A percentile compares a stretch with the other conserved stretches of the same genome.
Conservation (phyloP, 2,113 vertebrate species). For the Orientallactaga bullata region DNA sequence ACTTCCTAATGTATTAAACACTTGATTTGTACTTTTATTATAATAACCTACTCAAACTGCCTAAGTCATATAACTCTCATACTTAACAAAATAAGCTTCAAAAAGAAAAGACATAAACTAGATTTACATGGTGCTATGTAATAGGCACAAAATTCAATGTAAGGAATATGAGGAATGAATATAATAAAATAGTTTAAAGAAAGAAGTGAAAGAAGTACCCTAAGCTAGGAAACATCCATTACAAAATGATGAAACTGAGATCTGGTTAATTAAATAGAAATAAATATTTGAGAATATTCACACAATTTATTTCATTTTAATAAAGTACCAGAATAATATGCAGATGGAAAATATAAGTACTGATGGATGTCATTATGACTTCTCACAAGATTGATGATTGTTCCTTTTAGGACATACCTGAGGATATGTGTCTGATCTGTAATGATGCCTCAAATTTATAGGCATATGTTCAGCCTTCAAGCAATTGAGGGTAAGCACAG, state of each 20-base stretch:
- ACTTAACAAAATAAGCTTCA: slow-evolving; percentile 43
- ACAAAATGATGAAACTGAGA: slow-evolving; percentile 34
- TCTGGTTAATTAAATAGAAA: slow-evolving; percentile 43
- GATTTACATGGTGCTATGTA: background rate
- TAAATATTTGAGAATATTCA: slow-evolving; percentile 13
- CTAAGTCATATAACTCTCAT: slow-evolving; percentile 2
- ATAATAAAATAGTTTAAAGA: slow-evolving; percentile 10
- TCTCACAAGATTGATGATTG: slow-evolving; percentile 30
- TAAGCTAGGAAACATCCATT: slow-evolving; percentile 43
- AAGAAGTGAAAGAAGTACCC: background rate
- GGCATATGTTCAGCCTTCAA: slow-evolving; percentile 71
- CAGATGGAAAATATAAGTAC: slow-evolving; percentile 52
- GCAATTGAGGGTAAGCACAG: slow-evolving; percentile 75
- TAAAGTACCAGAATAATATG: slow-evolving; percentile 55
- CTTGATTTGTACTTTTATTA: slow-evolving; percentile 43
- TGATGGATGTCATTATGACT: background rate
- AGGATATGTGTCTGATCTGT: slow-evolving; percentile 66
- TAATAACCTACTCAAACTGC: slow-evolving; percentile 17
- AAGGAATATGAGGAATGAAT: slow-evolving; percentile 50
- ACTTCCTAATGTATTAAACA: slow-evolving; percentile 67
- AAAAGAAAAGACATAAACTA: slow-evolving; percentile 13
- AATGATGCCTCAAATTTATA: slow-evolving; percentile 71
- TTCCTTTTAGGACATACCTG: slow-evolving; percentile 16
- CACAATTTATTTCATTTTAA: slow-evolving; percentile 18
- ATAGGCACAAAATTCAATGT: slow-evolving; percentile 40